Base-by-base conservation (phyloP, 64 coral and sea anemone species). In the Orbicella faveolata region DNA sequence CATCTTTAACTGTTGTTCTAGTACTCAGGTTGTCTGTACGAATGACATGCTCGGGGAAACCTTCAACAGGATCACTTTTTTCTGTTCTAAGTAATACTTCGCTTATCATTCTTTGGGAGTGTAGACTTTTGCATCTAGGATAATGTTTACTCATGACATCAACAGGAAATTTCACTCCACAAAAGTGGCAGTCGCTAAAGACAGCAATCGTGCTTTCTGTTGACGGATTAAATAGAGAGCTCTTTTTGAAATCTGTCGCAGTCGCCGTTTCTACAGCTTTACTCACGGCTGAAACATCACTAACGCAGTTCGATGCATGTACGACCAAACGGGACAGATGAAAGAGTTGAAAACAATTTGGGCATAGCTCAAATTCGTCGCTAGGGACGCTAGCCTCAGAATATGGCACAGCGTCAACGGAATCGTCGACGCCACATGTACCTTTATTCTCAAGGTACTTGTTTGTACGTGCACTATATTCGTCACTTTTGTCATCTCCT, bases 351-450 rank as follows among this genome's bases (percentile, higher is more conserved):
- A 53, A 25, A 73, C 88, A 90, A 23, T 90, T 61, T 12, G 88
- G 88, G 17, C 88, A 90, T 2, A 81, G 13, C 53, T 90, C 77
- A 81, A 36, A 80, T 53, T 81, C 77, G 35, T 90, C 88, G 10
- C 11, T 69, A 67, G 64, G 55, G 16, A 59, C 57, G 59, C 34
- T 57, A 17, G 7, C 79, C 8, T 63, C 25, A 34, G 55, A 34
- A 35, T 23, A 36, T 81, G 34, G 30, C 30, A 63, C 34, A 19
- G 79, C 59, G 17, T 18, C 55, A 21, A 81, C 14, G 34, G 8
- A 34, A 30, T 61, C n/a, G 63, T 1, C 54, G 62, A 17, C 17
- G 15, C 16, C 19, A 77, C 14, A 20, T 23, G 20, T 8, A 2
- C 21, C 23, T 69, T 23, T 3, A n/a, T 21, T 70, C 7, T 48